phyloP scores from a whole-genome alignment of 1,140 invertebrate genomes.

The Plutomurus gul region DNA sequence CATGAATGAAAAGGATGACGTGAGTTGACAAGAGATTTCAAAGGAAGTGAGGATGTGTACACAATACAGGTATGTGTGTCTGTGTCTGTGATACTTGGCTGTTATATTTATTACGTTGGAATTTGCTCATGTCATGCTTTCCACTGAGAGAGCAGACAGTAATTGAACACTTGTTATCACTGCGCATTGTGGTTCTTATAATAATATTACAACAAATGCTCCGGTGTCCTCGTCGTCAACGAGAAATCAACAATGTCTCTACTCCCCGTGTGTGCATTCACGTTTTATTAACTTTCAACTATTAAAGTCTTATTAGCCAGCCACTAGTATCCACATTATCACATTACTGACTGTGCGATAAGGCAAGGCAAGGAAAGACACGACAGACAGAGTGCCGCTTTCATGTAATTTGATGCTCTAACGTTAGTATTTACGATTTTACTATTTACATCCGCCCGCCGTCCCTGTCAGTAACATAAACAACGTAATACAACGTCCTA shows the following conservation, averaged over 20 bases:
- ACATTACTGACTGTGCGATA: background rate
- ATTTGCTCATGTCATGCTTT: constrained; percentile 27
- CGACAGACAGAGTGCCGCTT: background rate
- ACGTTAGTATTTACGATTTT: background rate
- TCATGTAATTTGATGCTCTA: background rate
- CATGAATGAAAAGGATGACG: background rate
- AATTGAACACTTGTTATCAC: background rate
- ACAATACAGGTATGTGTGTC: background rate
- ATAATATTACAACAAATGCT: no score
- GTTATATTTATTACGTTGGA: constrained; percentile 21
- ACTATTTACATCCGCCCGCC: background rate
- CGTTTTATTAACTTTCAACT: background rate
- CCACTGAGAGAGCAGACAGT: background rate
- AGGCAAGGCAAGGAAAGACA: background rate
- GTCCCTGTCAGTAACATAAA: no score
- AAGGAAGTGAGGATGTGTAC: no score
- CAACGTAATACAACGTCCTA: no score
- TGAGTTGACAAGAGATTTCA: no score
- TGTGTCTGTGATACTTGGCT: background rate
- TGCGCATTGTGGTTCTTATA: background rate
- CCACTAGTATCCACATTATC: background rate
- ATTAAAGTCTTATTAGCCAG: background rate
- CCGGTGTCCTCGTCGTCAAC: background rate
- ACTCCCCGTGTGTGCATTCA: no score
- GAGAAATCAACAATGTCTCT: background rate